Percentiles rank a stretch among this genome's conserved stretches.
phyloP scores from a whole-genome alignment of 1,140 invertebrate species.

The Calephelis virginiensis region DNA sequence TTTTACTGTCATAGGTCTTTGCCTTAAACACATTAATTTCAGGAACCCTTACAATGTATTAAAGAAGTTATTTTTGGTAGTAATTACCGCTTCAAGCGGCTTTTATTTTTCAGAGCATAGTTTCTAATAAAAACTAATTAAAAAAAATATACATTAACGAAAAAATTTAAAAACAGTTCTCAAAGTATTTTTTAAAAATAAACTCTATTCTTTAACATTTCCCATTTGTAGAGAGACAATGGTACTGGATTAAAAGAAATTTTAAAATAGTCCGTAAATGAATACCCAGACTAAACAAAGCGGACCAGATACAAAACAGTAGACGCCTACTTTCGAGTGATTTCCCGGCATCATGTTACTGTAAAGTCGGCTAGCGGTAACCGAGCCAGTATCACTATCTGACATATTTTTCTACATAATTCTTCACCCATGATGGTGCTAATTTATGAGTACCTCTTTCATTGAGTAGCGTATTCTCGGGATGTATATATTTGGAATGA shows the following conservation, averaged over 20 bases:
- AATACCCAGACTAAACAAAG: conserved; percentile 10
- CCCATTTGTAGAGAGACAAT: background rate
- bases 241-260: conserved; percentile 4
- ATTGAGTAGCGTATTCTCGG: too few species aligned
- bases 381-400: conserved; percentile 9
- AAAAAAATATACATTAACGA: too few species aligned
- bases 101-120: too few species aligned
- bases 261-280: conserved; percentile 16
- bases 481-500: too few species aligned
- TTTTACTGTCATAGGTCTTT: too few species aligned
- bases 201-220: conserved; percentile 2
- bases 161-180: too few species aligned
- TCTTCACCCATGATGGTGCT: conserved; percentile 5
- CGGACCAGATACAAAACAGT: conserved; percentile 5
- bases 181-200: background rate
- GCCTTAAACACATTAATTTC: too few species aligned
- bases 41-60: too few species aligned
- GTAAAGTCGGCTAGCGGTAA: conserved; percentile 13
- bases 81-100: too few species aligned
- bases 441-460: background rate
- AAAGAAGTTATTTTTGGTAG: too few species aligned
- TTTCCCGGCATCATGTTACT: conserved; percentile 13
- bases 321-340: conserved; percentile 11
- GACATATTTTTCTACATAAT: conserved; percentile 16
- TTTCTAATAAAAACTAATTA: too few species aligned